Conservation (phyloP, 2,113 vertebrate species). For the Pelusios castaneus region DNA sequence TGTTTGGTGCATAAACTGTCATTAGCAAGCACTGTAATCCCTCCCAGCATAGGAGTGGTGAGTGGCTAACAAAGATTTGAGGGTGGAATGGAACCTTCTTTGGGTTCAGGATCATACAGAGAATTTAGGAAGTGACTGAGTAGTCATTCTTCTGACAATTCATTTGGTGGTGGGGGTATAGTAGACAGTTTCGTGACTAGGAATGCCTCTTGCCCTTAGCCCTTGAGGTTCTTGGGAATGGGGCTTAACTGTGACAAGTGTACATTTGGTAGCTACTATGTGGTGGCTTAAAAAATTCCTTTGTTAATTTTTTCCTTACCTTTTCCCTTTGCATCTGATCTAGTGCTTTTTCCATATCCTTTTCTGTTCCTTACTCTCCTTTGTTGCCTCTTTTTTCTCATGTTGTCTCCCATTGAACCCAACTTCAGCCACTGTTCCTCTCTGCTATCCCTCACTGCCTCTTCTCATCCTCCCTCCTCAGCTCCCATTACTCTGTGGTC, state of each 20-base stretch:
- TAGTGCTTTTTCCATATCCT: neutral
- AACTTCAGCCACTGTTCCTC: neutral
- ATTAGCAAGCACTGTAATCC: neutral
- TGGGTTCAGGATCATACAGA: rapidly evolving
- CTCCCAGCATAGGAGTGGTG: neutral
- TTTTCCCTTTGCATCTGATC: neutral
- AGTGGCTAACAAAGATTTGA: neutral
- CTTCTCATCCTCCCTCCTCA: neutral
- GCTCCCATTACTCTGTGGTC: neutral
- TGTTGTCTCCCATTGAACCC: neutral
- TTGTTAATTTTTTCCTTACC: neutral
- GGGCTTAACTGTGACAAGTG: neutral
- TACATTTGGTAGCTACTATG: neutral
- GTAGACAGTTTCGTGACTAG: neutral
- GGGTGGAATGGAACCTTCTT: neutral
- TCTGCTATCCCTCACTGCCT: neutral
- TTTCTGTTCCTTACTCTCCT: neutral
- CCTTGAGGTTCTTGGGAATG: neutral
- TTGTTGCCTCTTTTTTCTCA: neutral
- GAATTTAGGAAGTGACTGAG: neutral
- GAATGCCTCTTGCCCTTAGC: neutral
- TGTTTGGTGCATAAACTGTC: neutral
- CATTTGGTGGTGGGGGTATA: neutral
- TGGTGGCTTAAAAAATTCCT: neutral
- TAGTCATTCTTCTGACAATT: neutral